Base-by-base conservation (phyloP, 2,113 vertebrate species). In the Phalacrocorax carbo region DNA sequence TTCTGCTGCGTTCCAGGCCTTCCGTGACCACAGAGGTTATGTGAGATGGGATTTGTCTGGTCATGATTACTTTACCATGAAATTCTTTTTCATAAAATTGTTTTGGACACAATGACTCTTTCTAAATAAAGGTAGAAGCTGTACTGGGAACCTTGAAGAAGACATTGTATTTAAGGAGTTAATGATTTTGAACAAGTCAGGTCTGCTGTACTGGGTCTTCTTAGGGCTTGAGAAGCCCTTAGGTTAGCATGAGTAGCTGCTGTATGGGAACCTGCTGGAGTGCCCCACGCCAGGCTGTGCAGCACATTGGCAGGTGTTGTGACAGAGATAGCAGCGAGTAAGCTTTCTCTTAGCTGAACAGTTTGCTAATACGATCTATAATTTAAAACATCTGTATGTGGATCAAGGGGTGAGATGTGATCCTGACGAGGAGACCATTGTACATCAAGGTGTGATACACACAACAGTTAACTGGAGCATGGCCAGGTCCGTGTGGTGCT, bases 231-330 rank as follows among this genome's bases (percentile, higher is more conserved):
- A 61, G 58, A 86, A 95, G 18, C 55, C 27, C 7, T 0, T 44
- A 13, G 9, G 20, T 60, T 42, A 48, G 8, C 5, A 26, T 29
- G 29, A 60, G 17, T 42, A 80, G 15, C n/a, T 5, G 7, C 29
- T 64, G 13, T 3, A 57, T 20, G 40, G 34, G 17, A 87, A 36
- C 6, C 2, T 71, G 12, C 18, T 57, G 40, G 15, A 84, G 15
- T 27, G 23, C 8, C 15, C 46, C 1, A 1, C 55, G 38, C 14
- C 2, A 26, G 22, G 18, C n/a, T 90, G 30, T 64, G 61, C 12
- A 19, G 4, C 13, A 25, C 0, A 0, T 34, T 27, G 2, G n/a
- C 11, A 3, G 19, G 12, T 26, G 17, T 61, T 77, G 6, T 26
- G 46, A 32, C 26, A 75, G 46, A 71, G 21, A 3, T 36, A 40